phyloP scores from a whole-genome alignment of 2,797 vertebrate genomes.

The Chloroceryle inda region DNA sequence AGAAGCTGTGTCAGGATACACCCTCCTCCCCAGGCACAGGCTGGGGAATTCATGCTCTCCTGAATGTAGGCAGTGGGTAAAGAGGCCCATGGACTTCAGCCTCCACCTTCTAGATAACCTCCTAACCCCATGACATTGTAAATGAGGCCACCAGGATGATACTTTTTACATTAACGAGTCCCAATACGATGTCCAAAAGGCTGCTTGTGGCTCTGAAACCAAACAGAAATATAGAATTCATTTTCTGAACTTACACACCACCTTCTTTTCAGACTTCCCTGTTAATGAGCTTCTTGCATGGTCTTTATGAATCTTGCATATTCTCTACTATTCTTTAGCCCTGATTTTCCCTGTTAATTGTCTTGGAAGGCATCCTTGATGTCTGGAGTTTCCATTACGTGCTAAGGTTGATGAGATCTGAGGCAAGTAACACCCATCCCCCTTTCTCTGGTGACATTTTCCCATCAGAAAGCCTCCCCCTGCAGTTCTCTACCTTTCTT shows the following conservation, averaged over 20 bases:
- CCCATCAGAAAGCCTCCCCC: neutral
- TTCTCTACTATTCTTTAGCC: neutral
- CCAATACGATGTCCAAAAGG: neutral
- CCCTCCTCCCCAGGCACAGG: neutral
- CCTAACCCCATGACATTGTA: neutral
- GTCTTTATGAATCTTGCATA: neutral
- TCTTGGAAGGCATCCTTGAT: neutral
- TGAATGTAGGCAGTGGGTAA: neutral
- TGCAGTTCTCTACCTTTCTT: neutral
- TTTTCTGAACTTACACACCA: neutral
- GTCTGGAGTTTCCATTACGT: neutral
- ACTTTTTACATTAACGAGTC: rapidly evolving
- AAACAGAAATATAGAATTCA: neutral
- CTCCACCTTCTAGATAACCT: neutral
- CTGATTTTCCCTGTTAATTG: neutral
- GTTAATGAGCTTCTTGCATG: neutral
- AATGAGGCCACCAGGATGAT: neutral
- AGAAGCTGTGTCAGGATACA: neutral
- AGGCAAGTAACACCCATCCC: neutral
- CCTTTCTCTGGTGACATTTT: neutral
- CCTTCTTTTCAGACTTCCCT: neutral
- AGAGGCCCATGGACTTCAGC: neutral
- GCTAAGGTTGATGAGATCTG: neutral
- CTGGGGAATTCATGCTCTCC: neutral
- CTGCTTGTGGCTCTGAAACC: neutral